phyloP scores from a whole-genome alignment of 2,888 invertebrate genomes.

The Anticlea derivata region DNA sequence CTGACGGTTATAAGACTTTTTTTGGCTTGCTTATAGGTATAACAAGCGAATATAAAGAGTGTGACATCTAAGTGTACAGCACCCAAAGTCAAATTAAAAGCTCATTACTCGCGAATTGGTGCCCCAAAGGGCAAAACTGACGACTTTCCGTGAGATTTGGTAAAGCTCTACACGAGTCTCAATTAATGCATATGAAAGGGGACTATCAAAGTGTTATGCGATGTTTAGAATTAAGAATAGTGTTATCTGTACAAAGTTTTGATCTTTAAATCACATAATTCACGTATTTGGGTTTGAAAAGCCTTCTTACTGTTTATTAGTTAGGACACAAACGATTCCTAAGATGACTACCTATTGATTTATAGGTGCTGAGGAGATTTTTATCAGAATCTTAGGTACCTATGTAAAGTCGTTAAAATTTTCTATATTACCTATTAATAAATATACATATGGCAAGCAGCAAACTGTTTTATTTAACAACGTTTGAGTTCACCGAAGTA shows the following conservation, averaged over 20 bases:
- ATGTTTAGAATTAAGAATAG: slow-evolving; percentile 9
- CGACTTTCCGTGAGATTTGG: slow-evolving; percentile 5
- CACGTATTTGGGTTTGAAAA: slow-evolving; percentile 6
- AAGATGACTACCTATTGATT: not conserved
- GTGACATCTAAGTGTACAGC: too few relatives aligned
- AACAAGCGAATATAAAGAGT: too few relatives aligned
- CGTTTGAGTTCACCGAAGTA: not conserved
- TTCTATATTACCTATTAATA: slow-evolving; percentile 15
- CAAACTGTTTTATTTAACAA: slow-evolving; percentile 6
- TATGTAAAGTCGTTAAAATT: not conserved
- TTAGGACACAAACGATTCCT: slow-evolving; percentile 2
- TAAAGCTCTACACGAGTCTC: slow-evolving; percentile 14
- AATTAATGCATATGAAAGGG: slow-evolving; percentile 1
- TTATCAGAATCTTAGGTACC: not conserved
- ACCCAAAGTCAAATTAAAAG: too few relatives aligned
- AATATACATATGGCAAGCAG: slow-evolving; percentile 18
- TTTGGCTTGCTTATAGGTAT: too few relatives aligned
- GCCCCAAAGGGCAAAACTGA: not conserved
- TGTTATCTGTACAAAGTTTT: not conserved
- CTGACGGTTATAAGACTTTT: too few relatives aligned
- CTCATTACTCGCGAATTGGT: not conserved
- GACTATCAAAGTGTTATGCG: slow-evolving; percentile 1
- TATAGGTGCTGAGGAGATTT: not conserved
- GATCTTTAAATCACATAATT: not conserved
- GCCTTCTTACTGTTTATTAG: slow-evolving; percentile 3